Base-by-base conservation (phyloP, 2,113 vertebrate genomes). In the Artemisiospiza belli region DNA sequence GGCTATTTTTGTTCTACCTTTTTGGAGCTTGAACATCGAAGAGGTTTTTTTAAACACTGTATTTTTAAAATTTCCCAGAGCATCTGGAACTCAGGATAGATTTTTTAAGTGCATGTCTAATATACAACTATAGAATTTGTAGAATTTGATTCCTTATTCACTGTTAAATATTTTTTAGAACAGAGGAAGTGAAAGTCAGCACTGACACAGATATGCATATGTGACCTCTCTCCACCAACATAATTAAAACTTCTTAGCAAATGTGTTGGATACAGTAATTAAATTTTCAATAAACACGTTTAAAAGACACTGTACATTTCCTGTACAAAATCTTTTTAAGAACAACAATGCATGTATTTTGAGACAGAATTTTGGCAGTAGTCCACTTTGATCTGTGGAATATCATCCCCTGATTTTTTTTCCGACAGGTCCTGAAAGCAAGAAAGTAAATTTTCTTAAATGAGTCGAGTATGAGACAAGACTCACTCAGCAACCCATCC, bases 371-470 rank as follows among this genome's bases (percentile, higher is more conserved):
- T 62, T 47, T 92, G 87, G 72, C 78, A 80, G 33, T 55, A 66
- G 43, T 80, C 68, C 55, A 77, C 89, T 70, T 20, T 90, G 59
- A 70, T 91, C 83, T 84, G 61, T 52, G 7, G 49, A 91, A 84
- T 64, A 87, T 64, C 73, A 89, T 84, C 12, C 24, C 51, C 58
- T 81, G 37, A 33, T 44, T 82, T 86, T 84, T 84, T 91, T 87
- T 22, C 43, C 81, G 87, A 52, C 22, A 14, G 5, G 11, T 89
- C 52, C 28, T 82, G 37, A 51, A 68, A 94, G 33, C 8, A 92
- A 91, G 54, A 46, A 94, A 87, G 31, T 68, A 82, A 83, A 87
- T 72, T 70, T 59, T 78, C 85, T 84, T 82, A 89, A 87, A 79
- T 19, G 28, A n/a, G 17, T 83, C 21, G 68, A 94, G 39, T 28